These are phyloP conservation scores for Drosophila nigritarsus DNA, from an alignment of 2,888 invertebrate species.

Conservation along the genomic window DNA sequence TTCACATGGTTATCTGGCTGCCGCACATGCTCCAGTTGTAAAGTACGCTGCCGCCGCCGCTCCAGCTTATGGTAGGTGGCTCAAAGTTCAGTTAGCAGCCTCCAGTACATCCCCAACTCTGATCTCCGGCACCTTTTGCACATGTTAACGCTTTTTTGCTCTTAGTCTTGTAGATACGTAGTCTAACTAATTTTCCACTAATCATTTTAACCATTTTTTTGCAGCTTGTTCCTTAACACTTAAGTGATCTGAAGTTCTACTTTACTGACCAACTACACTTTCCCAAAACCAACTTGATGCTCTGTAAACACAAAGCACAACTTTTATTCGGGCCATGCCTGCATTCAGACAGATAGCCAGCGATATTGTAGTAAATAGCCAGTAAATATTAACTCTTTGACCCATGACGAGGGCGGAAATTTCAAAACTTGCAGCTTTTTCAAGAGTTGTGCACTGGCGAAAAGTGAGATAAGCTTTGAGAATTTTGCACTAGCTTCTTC, in stretches of 20 bases:
- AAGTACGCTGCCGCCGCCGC: conserved; percentile 80
- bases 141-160: conserved; percentile 23
- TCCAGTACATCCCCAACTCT: conserved; percentile 7
- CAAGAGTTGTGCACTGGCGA: background rate
- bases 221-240: conserved; percentile 19
- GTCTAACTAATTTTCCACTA: conserved; percentile 45
- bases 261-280: conserved; percentile 52
- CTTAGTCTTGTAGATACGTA: conserved; percentile 5
- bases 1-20: conserved; percentile 65
- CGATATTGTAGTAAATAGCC: too few relatives aligned
- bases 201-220: conserved; percentile 28
- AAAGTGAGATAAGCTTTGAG: conserved; percentile 14
- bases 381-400: conserved; percentile 26
- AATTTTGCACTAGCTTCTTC: conserved; percentile 5
- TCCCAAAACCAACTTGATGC: conserved; percentile 66
- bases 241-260: conserved; percentile 30
- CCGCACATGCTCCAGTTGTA: conserved; percentile 70
- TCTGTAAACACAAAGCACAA: conserved; percentile 34
- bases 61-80: conserved; percentile 81
- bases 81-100: background rate
- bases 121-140: conserved; percentile 34
- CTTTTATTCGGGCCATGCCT: conserved; percentile 36
- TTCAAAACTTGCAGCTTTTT: conserved; percentile 14
- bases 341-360: conserved; percentile 7
- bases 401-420: background rate